Evolutionary conservation across 1,140 invertebrate species (phyloP), one percentile per base, ranked within the genome.

Genomic region (Eueides isabella): DNA sequence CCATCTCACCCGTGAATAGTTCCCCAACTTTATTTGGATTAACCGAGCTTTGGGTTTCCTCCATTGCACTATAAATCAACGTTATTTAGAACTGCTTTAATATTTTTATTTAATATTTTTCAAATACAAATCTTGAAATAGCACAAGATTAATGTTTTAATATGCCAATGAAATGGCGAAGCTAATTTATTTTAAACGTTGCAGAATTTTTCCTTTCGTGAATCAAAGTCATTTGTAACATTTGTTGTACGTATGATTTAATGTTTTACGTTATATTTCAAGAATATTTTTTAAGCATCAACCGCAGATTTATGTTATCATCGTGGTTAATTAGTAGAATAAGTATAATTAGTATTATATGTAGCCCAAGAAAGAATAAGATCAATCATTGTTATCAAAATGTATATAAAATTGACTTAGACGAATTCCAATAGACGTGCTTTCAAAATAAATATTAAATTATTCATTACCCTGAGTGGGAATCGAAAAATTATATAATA

Each of bases 11-110:
- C 67, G 73, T 66, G 74, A 78, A 82, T 80, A 82, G 80, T 82
- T 82, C 23, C 61, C 69, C 19, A 82, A 82, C 78, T 82, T 82
- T 82, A 82, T 82, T 82, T 78, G 66, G 72, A 82, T 78, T 80
- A 71, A 55, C 48, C 48, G 48, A 55, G 48, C 48, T 55, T 55
- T 55, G 48, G 48, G 23, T 55, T 55, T 26, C 48, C 19, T 55
- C 19, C 48, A 55, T n/a, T 55, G 48, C 48, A 55, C 48, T 55
- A 55, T 55, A 55, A 55, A 26, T 55, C 48, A 55, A 55, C 48
- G 48, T 55, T 55, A 55, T 55, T 55, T 55, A 55, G 48, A 55
- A 55, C 9, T 55, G 48, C 48, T 55, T 12, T 26, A 26, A 55
- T 55, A 55, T 55, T 55, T 55, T 55, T 55, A 55, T 55, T 55